Conservation (phyloP, 2,113 vertebrate species). For the Pseudorasbora parva region DNA sequence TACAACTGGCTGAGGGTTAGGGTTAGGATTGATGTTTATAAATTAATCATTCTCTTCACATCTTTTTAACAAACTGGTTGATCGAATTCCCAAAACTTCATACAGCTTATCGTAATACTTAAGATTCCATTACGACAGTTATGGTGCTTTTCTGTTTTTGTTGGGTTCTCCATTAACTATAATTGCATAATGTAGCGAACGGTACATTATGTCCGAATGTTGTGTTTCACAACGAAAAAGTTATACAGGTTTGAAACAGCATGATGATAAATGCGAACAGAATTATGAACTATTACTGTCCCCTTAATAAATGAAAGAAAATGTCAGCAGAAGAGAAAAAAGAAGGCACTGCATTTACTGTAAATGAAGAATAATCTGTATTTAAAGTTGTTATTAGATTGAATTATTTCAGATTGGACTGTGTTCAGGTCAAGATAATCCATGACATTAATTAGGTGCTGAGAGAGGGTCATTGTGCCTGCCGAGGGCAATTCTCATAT, state of each 20-base stretch:
- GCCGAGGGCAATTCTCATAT: constrained; percentile 18
- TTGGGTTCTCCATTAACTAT: neutral
- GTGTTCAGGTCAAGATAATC: constrained; percentile 36
- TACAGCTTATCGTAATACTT: neutral
- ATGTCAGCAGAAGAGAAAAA: neutral
- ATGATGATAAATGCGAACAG: neutral
- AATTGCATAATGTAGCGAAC: neutral
- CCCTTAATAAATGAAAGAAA: neutral
- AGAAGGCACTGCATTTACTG: constrained; percentile 40
- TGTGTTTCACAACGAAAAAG: neutral
- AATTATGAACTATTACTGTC: neutral
- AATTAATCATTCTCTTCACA: no score
- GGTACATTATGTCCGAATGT: neutral
- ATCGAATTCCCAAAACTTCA: neutral
- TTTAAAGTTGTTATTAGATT: constrained; percentile 39
- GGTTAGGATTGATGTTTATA: no score
- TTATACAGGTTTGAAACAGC: neutral
- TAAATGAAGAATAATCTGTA: neutral
- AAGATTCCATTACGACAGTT: neutral
- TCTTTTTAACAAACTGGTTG: no score
- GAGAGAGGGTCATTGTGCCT: constrained; percentile 36
- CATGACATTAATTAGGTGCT: constrained; percentile 21
- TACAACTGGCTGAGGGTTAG: no score
- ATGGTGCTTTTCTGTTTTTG: neutral
- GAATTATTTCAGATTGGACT: constrained; percentile 36